Percentiles rank a stretch among this genome's conserved stretches.
Conservation (phyloP, 2,113 vertebrate species). For the Damaliscus lunatus region DNA sequence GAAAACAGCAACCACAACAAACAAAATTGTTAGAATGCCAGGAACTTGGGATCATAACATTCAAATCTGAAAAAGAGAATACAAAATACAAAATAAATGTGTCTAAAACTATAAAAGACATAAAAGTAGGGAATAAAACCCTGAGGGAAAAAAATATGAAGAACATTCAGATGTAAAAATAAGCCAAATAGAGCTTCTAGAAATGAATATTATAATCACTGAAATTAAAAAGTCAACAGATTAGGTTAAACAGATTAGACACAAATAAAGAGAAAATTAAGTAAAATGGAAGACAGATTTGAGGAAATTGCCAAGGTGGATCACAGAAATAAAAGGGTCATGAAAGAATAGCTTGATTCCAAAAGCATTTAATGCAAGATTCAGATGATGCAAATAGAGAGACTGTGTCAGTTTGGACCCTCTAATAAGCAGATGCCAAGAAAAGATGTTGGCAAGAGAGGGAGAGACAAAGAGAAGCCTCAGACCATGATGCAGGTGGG, state of each 20-base stretch:
- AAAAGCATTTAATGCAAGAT: neutral
- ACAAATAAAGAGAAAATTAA: neutral
- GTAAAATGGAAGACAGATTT: neutral
- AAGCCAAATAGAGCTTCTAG: neutral
- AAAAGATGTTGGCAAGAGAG: neutral
- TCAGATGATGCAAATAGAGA: neutral
- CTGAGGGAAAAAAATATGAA: neutral
- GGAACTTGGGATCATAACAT: neutral
- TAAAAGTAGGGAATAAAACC: neutral
- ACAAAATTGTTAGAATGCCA: neutral
- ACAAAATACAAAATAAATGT: neutral
- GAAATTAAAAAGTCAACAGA: neutral
- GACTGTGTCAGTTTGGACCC: neutral
- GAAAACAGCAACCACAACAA: neutral
- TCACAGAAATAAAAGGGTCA: neutral
- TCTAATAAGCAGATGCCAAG: neutral
- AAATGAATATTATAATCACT: neutral
- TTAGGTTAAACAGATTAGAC: neutral
- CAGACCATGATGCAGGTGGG: neutral
- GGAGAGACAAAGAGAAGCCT: neutral
- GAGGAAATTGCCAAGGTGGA: slow-evolving; percentile 4
- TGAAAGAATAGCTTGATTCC: neutral
- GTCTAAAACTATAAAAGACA: neutral
- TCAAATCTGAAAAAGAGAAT: neutral
- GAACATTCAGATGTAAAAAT: neutral